Conservation (phyloP, 2,113 vertebrate genomes). For the Bos taurus region DNA sequence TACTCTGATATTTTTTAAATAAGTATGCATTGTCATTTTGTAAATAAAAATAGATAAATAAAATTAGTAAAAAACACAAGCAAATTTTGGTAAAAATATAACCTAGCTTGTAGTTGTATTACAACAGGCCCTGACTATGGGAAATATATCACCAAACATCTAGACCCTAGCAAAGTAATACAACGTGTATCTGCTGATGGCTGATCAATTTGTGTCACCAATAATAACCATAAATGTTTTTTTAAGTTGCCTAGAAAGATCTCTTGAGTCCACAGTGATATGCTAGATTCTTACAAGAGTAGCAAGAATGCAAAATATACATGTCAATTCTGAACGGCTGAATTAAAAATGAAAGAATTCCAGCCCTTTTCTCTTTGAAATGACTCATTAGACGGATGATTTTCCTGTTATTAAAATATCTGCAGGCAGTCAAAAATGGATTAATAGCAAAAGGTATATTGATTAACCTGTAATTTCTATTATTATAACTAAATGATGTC, state of each 20-base stretch:
- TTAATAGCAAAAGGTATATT: constrained; percentile 72
- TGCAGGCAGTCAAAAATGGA: constrained; percentile 69
- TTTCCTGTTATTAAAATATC: constrained; percentile 70
- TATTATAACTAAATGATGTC: constrained; percentile 65
- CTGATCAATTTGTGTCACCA: not conserved
- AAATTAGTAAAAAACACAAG: not conserved
- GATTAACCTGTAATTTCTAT: constrained; percentile 78
- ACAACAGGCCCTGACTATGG: not conserved
- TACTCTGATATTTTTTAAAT: not conserved
- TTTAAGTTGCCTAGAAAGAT: not conserved
- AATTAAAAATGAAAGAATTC: constrained; percentile 51
- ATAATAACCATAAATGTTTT: not conserved
- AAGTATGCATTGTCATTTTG: not conserved
- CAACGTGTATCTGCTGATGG: not conserved
- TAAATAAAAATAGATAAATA: not conserved
- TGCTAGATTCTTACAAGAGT: not conserved
- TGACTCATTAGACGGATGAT: constrained; percentile 52
- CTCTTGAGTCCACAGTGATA: not conserved
- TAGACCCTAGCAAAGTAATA: not conserved
- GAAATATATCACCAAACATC: not conserved
- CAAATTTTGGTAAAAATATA: not conserved
- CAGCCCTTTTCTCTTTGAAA: constrained; percentile 65
- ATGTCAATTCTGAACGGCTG: constrained; percentile 1
- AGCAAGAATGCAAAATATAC: not conserved
- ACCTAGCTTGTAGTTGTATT: not conserved